Conservation (phyloP, 2,113 vertebrate genomes). For the Hypomesus transpacificus region DNA sequence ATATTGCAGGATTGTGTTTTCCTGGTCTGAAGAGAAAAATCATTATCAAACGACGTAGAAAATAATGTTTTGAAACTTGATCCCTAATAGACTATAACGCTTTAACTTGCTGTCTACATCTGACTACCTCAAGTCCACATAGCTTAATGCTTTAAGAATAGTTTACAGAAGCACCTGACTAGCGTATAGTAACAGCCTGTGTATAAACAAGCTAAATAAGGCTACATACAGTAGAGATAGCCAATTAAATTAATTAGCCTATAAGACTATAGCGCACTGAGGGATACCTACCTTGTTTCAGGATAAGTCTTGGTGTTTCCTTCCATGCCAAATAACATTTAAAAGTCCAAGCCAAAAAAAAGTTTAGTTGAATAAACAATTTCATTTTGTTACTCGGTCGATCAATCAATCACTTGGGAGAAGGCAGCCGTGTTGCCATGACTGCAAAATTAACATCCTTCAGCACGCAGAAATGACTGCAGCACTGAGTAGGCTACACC, state of each 20-base stretch:
- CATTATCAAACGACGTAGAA: not conserved
- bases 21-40: constrained; percentile 34
- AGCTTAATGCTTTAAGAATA: not conserved
- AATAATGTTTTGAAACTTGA: not conserved
- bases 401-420: not conserved
- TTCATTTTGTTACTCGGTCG: constrained; percentile 31
- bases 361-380: not conserved
- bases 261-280: not conserved
- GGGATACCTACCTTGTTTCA: constrained; percentile 18
- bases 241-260: not conserved
- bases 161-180: too few relatives aligned
- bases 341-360: constrained; percentile 18
- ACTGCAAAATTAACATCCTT: not conserved
- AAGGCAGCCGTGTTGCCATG: not conserved
- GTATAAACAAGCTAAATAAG: not conserved
- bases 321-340: not conserved
- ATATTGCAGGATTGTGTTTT: constrained; percentile 23
- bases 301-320: constrained; percentile 40
- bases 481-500: too few relatives aligned
- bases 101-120: too few relatives aligned
- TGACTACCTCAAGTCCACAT: not conserved
- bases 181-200: too few relatives aligned
- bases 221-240: not conserved
- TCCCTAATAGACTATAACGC: not conserved
- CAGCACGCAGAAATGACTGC: too few relatives aligned